phyloP scores from a whole-genome alignment of 2,797 vertebrate genomes.

The Darevskia nairensis region DNA sequence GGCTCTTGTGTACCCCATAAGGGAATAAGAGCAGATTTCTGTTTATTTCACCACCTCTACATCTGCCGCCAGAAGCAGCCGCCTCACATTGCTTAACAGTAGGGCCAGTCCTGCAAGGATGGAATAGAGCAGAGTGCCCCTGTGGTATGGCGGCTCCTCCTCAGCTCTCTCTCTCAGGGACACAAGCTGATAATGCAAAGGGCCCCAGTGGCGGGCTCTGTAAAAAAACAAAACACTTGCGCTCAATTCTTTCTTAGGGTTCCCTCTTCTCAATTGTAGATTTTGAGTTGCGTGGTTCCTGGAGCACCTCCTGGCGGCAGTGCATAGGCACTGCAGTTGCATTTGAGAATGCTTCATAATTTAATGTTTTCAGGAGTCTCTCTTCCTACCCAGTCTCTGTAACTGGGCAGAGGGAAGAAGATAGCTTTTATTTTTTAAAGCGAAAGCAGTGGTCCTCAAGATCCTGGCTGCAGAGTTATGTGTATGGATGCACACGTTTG shows the following conservation, averaged over 20 bases:
- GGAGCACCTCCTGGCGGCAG: not conserved
- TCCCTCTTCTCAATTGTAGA: not conserved
- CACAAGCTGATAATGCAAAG: not conserved
- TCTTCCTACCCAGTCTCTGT: accelerated
- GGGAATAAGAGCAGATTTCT: too few relatives aligned
- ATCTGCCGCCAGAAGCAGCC: too few relatives aligned
- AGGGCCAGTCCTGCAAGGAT: not conserved
- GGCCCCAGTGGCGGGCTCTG: too few relatives aligned
- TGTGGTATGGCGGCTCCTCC: too few relatives aligned
- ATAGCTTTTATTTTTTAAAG: not conserved
- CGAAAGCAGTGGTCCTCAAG: not conserved
- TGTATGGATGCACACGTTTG: too few relatives aligned
- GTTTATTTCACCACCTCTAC: too few relatives aligned
- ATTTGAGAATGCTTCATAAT: not conserved
- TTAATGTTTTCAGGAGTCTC: not conserved
- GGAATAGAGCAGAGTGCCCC: not conserved
- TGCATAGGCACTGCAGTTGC: not conserved
- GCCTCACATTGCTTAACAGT: too few relatives aligned
- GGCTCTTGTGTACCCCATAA: too few relatives aligned
- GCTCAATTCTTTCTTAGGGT: not conserved
- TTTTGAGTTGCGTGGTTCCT: not conserved
- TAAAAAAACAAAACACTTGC: too few relatives aligned
- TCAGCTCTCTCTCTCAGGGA: not conserved
- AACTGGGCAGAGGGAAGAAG: too few relatives aligned
- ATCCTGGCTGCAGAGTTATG: not conserved